These are phyloP conservation scores for Tineola bisselliella DNA, from an alignment of 2,888 invertebrate genomes.

Conservation along the genomic window DNA sequence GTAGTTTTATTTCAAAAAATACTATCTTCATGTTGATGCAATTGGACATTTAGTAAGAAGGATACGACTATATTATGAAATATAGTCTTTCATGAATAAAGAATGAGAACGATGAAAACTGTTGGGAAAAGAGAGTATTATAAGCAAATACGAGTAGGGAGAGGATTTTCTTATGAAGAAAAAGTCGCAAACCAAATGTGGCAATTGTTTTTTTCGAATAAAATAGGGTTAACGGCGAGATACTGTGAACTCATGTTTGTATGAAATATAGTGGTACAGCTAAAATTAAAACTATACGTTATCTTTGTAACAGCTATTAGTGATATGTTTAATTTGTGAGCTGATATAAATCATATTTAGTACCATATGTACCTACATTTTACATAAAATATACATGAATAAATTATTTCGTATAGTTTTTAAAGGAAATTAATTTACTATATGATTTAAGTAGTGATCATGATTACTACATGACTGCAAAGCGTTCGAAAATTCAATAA, in stretches of 20 bases:
- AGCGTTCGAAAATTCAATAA: too few species aligned
- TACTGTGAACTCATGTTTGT: not conserved
- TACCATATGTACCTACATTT: too few species aligned
- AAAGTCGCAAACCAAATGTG: constrained; percentile 18
- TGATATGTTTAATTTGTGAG: not conserved
- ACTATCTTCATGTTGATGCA: not conserved
- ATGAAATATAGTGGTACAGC: not conserved
- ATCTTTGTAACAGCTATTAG: not conserved
- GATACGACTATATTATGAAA: constrained; percentile 31
- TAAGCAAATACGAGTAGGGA: constrained; percentile 24
- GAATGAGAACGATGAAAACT: constrained; percentile 39
- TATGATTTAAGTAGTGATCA: too few species aligned
- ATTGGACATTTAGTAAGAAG: constrained; percentile 11
- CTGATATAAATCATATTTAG: not conserved
- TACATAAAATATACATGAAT: too few species aligned
- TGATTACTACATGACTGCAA: too few species aligned
- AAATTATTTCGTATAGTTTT: too few species aligned
- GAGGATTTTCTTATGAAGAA: constrained; percentile 20
- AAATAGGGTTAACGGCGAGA: not conserved
- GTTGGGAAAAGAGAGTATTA: constrained; percentile 29
- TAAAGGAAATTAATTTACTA: too few species aligned
- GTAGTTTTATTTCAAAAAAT: too few species aligned
- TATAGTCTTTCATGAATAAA: constrained; percentile 46
- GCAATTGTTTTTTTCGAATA: constrained; percentile 4
- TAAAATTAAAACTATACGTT: not conserved